Evolutionary conservation across 2,113 vertebrate genomes (phyloP), one percentile per base, ranked within the genome.

Genomic region (Eptesicus fuscus): DNA sequence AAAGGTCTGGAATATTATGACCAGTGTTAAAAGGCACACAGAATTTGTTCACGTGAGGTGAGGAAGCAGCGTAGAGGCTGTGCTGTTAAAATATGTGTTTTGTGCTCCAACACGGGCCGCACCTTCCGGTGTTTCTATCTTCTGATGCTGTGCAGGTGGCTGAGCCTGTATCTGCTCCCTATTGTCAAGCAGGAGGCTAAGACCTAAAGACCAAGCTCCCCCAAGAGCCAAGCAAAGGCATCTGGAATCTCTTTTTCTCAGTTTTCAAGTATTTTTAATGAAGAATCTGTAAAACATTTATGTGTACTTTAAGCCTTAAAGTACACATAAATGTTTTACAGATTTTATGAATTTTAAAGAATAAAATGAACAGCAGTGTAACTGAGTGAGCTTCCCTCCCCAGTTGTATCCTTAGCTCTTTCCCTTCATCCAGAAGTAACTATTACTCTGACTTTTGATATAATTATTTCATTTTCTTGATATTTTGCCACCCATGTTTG

Each of bases 311-410:
- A 59, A 59, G 22, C 56, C 56, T 59, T 59, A 25, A 56, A 56
- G 23, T 28, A n/a, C n/a, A n/a, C n/a, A n/a, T n/a, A n/a, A n/a
- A n/a, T n/a, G n/a, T n/a, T n/a, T n/a, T n/a, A n/a, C n/a, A n/a
- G n/a, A n/a, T n/a, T n/a, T n/a, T n/a, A n/a, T 49, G 78, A 80
- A 80, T 80, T 67, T 74, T 53, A 69, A 89, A 53, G 74, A 74
- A 67, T 79, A 59, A 71, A 80, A 35, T 87, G 59, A 82, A n/a
- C n/a, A 22, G 49, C 37, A 20, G 2, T 20, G 16, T 82, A 53
- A 47, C 30, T 42, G 42, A 61, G 10, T 16, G 51, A 23, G 18
- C 49, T 77, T 71, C 28, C 23, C 3, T 70, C 37, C 40, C 23
- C 14, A 22, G 3, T 13, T 5, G 0, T 22, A 18, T 22, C 9